Evolutionary conservation across 2,113 vertebrate species (phyloP).

Genomic region (Falco punctatus): DNA sequence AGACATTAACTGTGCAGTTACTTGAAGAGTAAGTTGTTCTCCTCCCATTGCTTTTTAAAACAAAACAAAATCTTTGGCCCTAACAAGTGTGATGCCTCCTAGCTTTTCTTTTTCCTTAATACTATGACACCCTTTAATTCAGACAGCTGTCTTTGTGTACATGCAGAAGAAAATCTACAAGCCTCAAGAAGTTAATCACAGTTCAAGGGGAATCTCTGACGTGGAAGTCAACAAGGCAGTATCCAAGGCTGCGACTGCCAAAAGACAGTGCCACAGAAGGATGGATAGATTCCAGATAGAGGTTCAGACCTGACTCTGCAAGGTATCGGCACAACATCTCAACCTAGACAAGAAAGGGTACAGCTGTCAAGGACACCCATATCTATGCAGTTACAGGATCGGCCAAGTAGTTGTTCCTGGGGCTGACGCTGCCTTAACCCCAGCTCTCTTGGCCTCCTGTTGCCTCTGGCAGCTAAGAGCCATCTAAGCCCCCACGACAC

Average conservation of each 20-base stretch:
- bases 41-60: no score
- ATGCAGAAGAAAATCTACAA: no score
- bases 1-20: no score
- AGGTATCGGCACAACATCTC: not conserved
- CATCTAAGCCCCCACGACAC: fast-evolving
- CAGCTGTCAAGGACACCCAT: not conserved
- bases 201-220: no score
- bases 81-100: no score
- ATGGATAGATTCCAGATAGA: not conserved
- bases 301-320: not conserved
- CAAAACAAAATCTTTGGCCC: no score
- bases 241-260: not conserved
- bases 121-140: no score
- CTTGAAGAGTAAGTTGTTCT: no score
- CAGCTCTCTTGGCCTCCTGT: not conserved
- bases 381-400: not conserved
- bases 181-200: no score
- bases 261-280: not conserved
- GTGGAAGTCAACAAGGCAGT: no score
- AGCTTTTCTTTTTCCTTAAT: no score
- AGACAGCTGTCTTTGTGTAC: no score
- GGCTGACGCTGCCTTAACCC: not conserved
- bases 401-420: fast-evolving
- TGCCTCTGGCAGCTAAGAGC: not conserved
- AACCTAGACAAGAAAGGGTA: not conserved